phyloP scores from a whole-genome alignment of 2,113 vertebrate species.

The Pangasianodon hypophthalmus region DNA sequence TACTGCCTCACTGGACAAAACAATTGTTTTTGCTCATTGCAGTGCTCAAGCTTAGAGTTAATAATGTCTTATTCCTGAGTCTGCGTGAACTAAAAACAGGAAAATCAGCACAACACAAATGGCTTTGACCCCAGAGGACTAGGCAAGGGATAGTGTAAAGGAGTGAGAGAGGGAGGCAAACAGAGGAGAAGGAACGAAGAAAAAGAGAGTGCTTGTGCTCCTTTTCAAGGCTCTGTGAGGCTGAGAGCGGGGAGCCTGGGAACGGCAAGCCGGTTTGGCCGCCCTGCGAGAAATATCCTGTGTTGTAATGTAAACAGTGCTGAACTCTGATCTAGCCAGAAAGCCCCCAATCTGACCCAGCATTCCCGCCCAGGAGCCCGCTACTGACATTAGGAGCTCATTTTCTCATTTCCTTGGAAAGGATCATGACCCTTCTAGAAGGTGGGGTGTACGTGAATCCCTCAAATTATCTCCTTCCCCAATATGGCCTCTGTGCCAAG shows the following conservation, averaged over 20 bases:
- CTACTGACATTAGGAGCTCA: constrained; percentile 72
- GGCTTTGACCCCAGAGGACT: constrained; percentile 59
- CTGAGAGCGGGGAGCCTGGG: constrained; percentile 72
- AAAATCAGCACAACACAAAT: constrained; percentile 65
- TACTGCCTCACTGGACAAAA: background rate
- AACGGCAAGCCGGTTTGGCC: constrained; percentile 69
- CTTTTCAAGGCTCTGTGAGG: constrained; percentile 67
- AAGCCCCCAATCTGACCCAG: constrained; percentile 62
- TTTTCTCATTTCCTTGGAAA: constrained; percentile 71
- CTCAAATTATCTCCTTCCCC: background rate
- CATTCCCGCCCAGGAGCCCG: constrained; percentile 63
- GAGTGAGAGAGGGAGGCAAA: constrained; percentile 17
- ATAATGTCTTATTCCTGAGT: constrained; percentile 39
- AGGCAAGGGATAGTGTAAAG: constrained; percentile 41
- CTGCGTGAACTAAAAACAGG: constrained; percentile 53
- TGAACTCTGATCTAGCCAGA: constrained; percentile 75
- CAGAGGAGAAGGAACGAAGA: constrained; percentile 46
- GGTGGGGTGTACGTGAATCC: constrained; percentile 37
- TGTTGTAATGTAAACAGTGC: constrained; percentile 81
- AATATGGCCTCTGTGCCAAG: background rate
- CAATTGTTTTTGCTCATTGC: background rate
- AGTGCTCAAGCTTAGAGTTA: constrained; percentile 10
- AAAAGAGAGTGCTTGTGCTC: constrained; percentile 68
- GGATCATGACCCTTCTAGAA: constrained; percentile 65
- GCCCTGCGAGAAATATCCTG: constrained; percentile 77